Base-by-base conservation (phyloP, 2,113 vertebrate genomes). In the Pituophis catenifer region DNA sequence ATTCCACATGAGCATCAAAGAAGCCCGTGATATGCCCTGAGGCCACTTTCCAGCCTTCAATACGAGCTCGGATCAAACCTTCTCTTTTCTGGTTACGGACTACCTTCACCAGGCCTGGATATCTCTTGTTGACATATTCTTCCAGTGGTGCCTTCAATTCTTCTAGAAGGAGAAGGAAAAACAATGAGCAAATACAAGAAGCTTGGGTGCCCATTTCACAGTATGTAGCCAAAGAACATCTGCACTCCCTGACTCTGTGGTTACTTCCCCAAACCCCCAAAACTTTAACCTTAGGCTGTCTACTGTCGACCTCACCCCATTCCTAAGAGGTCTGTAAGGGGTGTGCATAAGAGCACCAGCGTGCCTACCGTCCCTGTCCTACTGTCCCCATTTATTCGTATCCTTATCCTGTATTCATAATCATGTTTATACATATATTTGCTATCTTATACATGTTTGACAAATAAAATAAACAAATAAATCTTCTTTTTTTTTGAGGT, bases 1-100 rank as follows among this genome's bases (percentile, higher is more conserved):
- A 99, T 96, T 99, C 99, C 96, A 99, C 99, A 0, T 99, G 99
- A 38, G 99, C 99, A 88, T 99, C 99, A 1, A 99, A 99, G 94
- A 99, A 99, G 0, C 99, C 99, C 0, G 99, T 98, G 96, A 99
- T 98, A 95, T 99, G 99, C 10, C 98, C 99, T 0, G 98, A 99
- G 93, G 99, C 99, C 3, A 94, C 99, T 95, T 99, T 99, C 99
- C 99, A 99, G 95, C 99, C 99, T 96, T 99, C 99, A 0, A 99
- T 99, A 1, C 99, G 98, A 24, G 99, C 99, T 6, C 99, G 98
- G 95, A 99, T 99, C 81, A 99, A 98, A 2, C 99, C 99, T 94
- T 99, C 99, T 93, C 99, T 97, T 96, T 98, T 99, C 95, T 98
- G 98, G 96, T 99, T 99, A 90, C 99, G 98, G 4, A 99, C 99